Base-by-base conservation (phyloP, 2,113 vertebrate genomes). In the Isichthys henryi region DNA sequence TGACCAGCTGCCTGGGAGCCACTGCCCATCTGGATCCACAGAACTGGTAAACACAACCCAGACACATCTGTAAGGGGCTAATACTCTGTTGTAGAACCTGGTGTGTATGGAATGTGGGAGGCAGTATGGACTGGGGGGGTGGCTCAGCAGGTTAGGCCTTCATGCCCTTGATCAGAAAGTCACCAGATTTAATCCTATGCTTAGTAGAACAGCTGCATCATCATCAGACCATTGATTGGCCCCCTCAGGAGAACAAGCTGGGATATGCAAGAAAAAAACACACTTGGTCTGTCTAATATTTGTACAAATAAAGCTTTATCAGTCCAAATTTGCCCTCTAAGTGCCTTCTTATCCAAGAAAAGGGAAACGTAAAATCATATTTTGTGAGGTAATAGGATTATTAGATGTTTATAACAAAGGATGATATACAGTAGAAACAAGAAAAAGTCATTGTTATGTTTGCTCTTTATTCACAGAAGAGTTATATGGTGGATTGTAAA, bases 31-130 rank as follows among this genome's bases (percentile, higher is more conserved):
- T 3, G 95, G 94, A 89, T 98, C 94, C 52, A 86, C 66, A 85
- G 95, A 96, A 93, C 91, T 97, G 97, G 98, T 99, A 96, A 96
- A 43, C 70, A 21, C 89, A 56, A 19, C 50, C n/a, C 31, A 66
- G 23, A 66, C 15, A 10, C n/a, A 3, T 85, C n/a, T 15, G 3
- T 48, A 9, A 7, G 87, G 87, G 35, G 23, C 21, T 62, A 5
- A 86, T 46, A 82, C 17, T 45, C 31, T 80, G 35, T 43, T 17
- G 80, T 45, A 83, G 80, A 83, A 48, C 43, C 35, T 39, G 70
- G 58, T 66, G 58, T 66, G 58, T 66, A 66, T 27, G 19, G 1
- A 80, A 15, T 21, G 52, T 17, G 5, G 52, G 52, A 53, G 52
- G 52, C 19, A 56, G 19, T 56, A 56, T 56, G 5, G 53, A 56